phyloP scores from a whole-genome alignment of 2,888 invertebrate genomes.

The Stomorhina lunata region DNA sequence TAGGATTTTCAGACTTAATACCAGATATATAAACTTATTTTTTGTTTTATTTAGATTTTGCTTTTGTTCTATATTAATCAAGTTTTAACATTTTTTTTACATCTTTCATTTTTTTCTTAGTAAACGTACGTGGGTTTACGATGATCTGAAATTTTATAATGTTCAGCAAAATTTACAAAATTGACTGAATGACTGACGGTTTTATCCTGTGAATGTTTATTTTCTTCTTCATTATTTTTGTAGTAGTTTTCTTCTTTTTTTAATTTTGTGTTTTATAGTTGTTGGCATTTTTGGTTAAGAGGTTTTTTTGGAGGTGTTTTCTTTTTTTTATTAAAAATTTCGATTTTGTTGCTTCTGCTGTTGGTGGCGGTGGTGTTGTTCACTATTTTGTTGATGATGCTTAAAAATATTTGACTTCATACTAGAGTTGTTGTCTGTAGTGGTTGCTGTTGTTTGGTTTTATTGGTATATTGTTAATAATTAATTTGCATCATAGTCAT shows the following conservation, averaged over 20 bases:
- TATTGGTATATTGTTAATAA: conserved; percentile 48
- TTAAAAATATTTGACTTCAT: conserved; percentile 4
- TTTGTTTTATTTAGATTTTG: too few relatives aligned
- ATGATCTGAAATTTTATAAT: conserved; percentile 2
- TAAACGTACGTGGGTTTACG: background rate
- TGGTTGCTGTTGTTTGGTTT: conserved; percentile 38
- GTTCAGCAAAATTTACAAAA: conserved; percentile 18
- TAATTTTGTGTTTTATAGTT: conserved; percentile 1
- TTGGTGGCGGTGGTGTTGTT: background rate
- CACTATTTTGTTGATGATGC: conserved; percentile 19
- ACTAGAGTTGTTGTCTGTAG: background rate
- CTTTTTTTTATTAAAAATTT: background rate
- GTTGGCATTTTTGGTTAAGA: conserved; percentile 1
- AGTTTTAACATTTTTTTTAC: too few relatives aligned
- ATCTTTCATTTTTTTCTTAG: too few relatives aligned
- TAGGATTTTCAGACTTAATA: too few relatives aligned
- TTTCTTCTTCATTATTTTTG: background rate
- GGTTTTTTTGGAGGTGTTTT: background rate
- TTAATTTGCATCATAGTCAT: conserved; percentile 49
- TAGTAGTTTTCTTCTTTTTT: background rate
- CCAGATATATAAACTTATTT: too few relatives aligned
- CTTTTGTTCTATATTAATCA: too few relatives aligned
- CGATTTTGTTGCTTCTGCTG: background rate
- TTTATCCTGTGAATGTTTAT: background rate
- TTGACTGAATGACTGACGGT: conserved; percentile 21